Base-by-base conservation (phyloP, 2,113 vertebrate species). In the Onychostoma macrolepis region DNA sequence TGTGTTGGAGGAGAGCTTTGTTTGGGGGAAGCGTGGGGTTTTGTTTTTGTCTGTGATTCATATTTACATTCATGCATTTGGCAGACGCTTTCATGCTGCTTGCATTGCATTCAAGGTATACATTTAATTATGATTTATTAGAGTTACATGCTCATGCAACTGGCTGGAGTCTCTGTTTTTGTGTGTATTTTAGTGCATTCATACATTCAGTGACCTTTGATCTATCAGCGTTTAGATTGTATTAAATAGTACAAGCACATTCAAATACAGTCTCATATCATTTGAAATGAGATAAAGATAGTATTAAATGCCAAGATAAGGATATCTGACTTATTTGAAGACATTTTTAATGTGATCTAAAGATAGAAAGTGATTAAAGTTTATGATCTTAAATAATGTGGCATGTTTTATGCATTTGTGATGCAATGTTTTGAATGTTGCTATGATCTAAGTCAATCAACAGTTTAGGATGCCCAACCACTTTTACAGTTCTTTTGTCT, bases 401-500 rank as follows among this genome's bases (percentile, higher is more conserved):
- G 72, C 3, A 28, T 48, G 69, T 24, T 74, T 74, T 41, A 6
- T 74, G 36, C 10, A n/a, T 28, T 48, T 8, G 5, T 13, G 41
- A 15, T 28, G 74, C n/a, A 26, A 4, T 75, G 72, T 26, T 43
- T 45, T 45, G 19, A 78, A 15, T 10, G 76, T 41, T 24, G 69
- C 69, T 72, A 72, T 72, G 36, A 72, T 11, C 36, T 4, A 41
- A 41, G 24, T 15, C 33, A 43, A 26, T 26, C 33, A n/a, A 17
- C 33, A 80, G 50, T 17, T 53, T 45, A 19, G n/a, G 80, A 65
- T 28, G 58, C 58, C 19, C 33, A 38, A 80, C 6, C 38, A 78
- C 85, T 80, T 81, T 84, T 88, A 85, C n/a, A 50, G 72, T 15
- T 85, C 89, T 84, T 89, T 88, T 88, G 88, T 43, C 72, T 90